A percentile compares a stretch with the other conserved stretches of the same genome.
Evolutionary conservation across 1,140 invertebrate species (phyloP).

Genomic region (Hestina assimilis): DNA sequence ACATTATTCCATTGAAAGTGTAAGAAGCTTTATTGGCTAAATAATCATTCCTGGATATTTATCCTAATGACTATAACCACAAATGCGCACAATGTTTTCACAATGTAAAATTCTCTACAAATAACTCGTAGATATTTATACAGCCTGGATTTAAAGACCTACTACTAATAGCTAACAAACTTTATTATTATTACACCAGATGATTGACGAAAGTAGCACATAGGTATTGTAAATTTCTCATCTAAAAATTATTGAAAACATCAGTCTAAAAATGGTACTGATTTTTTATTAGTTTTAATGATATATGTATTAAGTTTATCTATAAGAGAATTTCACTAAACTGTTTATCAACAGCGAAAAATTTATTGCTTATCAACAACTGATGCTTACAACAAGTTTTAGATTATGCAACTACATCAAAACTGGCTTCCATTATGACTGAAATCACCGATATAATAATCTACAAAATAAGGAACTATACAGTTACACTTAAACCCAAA

Average conservation of each 20-base stretch:
- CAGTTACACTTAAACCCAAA: constrained; percentile 68
- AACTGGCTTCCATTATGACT: not conserved
- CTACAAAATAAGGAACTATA: constrained; percentile 75
- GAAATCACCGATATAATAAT: constrained; percentile 33
- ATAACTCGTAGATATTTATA: constrained; percentile 73
- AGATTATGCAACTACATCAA: constrained; percentile 5
- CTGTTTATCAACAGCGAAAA: constrained; percentile 5
- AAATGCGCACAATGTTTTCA: constrained; percentile 60
- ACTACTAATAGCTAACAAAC: constrained; percentile 72
- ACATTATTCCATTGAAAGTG: not conserved
- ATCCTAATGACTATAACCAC: constrained; percentile 67
- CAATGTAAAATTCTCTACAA: constrained; percentile 74
- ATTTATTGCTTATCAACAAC: constrained; percentile 56
- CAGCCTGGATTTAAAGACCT: constrained; percentile 72
- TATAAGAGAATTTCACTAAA: not conserved
- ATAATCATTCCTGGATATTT: constrained; percentile 53
- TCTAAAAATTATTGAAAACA: constrained; percentile 12
- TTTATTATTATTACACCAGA: constrained; percentile 58
- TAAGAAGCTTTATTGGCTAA: constrained; percentile 41
- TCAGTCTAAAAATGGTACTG: constrained; percentile 6
- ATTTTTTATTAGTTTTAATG: not conserved
- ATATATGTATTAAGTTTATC: not conserved
- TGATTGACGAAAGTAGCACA: constrained; percentile 14
- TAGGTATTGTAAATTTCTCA: constrained; percentile 2
- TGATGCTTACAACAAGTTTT: constrained; percentile 65